Evolutionary conservation across 2,888 invertebrate genomes (phyloP), one percentile per base, ranked within the genome.

Genomic region (Latrodectus hesperus): DNA sequence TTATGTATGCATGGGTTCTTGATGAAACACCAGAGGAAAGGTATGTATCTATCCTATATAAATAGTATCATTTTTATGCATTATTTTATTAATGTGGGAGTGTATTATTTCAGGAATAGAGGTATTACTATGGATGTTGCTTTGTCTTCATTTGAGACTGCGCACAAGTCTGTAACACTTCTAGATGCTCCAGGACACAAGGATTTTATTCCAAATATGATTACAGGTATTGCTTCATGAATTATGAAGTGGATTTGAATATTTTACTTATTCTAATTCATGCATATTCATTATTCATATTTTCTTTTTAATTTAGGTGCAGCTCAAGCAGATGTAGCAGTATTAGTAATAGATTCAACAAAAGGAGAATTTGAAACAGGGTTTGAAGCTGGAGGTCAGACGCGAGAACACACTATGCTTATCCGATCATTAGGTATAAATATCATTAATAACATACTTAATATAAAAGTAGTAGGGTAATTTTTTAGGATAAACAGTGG

Each of bases 121-220:
- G 99, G 99, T 16, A 98, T 99, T 76, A 99, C 99, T 1, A 99
- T 99, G 98, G 99, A 99, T 93, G 96, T 99, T 16, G 99, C 98
- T 0, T 95, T 96, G 90, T 96, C 96, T 17, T 95, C 96, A 90
- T 98, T 99, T 93, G 97, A 98, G 93, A 98, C 98, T 0, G 94
- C 95, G 81, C 94, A 95, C 4, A 97, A 97, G 93, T 92, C 92
- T 14, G 95, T 97, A 0, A 96, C 96, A 0, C 93, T 99, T 72
- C 93, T 99, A 84, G 99, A 99, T 94, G 99, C 99, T 52, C 99
- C 99, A 0, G 99, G 99, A 0, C 99, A 99, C 92, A 98, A 97
- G 92, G 99, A 99, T 92, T 99, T 99, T 92, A 99, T 99, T 91
- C 99, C 99, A 2, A 99, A 99, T 91, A 99, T 99, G 99, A 99